Conservation (phyloP, 2,888 invertebrate genomes). For the Chrysolina americana region DNA sequence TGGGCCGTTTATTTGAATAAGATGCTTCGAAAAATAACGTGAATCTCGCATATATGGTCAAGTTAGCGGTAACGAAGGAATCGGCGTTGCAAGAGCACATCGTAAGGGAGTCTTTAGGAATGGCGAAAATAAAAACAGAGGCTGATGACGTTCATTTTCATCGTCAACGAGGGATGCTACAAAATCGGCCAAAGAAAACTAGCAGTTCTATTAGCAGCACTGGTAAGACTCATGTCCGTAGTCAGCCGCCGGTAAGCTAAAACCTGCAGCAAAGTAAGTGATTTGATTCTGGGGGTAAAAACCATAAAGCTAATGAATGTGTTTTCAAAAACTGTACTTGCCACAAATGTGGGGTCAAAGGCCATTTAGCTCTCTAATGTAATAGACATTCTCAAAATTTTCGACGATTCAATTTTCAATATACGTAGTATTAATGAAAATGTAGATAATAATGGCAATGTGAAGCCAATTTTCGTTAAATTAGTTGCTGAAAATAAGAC, state of each 20-base stretch:
- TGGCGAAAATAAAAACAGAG: slow-evolving; percentile 5
- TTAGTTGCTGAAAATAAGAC: not conserved
- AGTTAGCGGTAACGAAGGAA: slow-evolving; percentile 34
- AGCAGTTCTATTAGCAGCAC: not conserved
- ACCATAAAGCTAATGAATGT: slow-evolving; percentile 31
- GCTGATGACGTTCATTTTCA: slow-evolving; percentile 20
- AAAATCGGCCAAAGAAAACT: no score
- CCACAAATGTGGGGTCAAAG: not conserved
- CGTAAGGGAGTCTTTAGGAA: slow-evolving; percentile 24
- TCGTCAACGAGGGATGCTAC: not conserved
- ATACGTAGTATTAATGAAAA: not conserved
- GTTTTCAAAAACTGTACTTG: slow-evolving; percentile 21
- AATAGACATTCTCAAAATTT: no score
- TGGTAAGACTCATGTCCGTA: no score
- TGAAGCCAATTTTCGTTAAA: not conserved
- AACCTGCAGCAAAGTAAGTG: not conserved
- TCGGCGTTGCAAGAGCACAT: slow-evolving; percentile 32
- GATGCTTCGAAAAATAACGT: slow-evolving; percentile 28
- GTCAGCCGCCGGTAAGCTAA: no score
- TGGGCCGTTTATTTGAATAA: slow-evolving; percentile 41
- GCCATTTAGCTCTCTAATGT: not conserved
- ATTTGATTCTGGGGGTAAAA: slow-evolving; percentile 29
- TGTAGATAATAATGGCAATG: not conserved
- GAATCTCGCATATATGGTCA: slow-evolving; percentile 29
- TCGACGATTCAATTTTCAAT: not conserved